Percentiles rank a stretch among this genome's conserved stretches.
These are phyloP conservation scores for Operophtera brumata DNA, from an alignment of 2,888 invertebrate species.

Conservation along the genomic window DNA sequence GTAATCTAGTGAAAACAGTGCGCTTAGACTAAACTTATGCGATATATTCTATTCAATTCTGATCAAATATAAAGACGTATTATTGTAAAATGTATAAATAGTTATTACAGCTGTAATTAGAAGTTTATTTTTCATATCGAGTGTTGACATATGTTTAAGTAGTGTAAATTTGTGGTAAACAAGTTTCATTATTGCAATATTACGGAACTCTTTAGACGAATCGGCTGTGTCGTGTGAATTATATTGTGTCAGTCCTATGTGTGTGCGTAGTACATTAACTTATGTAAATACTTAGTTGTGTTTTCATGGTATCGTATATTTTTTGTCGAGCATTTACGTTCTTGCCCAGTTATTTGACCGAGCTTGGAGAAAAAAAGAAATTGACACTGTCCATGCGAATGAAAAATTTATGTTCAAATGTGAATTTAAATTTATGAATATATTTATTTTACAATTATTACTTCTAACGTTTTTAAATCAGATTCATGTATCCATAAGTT, in stretches of 20 bases:
- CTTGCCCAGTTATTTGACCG: slow-evolving; percentile 42
- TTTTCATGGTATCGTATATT: slow-evolving; percentile 26
- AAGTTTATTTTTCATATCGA: slow-evolving; percentile 81
- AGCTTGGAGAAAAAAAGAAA: slow-evolving; percentile 14
- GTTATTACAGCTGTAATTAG: slow-evolving; percentile 81
- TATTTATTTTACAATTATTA: background rate
- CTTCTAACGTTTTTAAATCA: background rate
- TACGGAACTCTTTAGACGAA: slow-evolving; percentile 67
- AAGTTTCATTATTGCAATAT: slow-evolving; percentile 74
- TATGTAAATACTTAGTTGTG: slow-evolving; percentile 59
- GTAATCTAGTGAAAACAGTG: slow-evolving; percentile 63
- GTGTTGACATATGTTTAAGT: slow-evolving; percentile 78
- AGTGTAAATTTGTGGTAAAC: slow-evolving; percentile 73
- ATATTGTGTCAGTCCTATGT: slow-evolving; percentile 61
- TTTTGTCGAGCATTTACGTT: slow-evolving; percentile 32
- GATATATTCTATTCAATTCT: slow-evolving; percentile 56
- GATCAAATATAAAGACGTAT: slow-evolving; percentile 64
- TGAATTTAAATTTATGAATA: slow-evolving; percentile 1
- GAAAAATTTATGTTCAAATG: slow-evolving; percentile 10
- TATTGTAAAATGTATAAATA: slow-evolving; percentile 78
- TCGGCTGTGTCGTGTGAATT: slow-evolving; percentile 78
- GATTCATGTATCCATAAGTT: slow-evolving; percentile 5
- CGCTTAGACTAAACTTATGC: slow-evolving; percentile 71
- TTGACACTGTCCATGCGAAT: slow-evolving; percentile 23
- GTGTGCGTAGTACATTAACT: slow-evolving; percentile 63